These are phyloP conservation scores for Eretmochelys imbricata DNA, from an alignment of 2,113 vertebrate species.

Conservation along the genomic window DNA sequence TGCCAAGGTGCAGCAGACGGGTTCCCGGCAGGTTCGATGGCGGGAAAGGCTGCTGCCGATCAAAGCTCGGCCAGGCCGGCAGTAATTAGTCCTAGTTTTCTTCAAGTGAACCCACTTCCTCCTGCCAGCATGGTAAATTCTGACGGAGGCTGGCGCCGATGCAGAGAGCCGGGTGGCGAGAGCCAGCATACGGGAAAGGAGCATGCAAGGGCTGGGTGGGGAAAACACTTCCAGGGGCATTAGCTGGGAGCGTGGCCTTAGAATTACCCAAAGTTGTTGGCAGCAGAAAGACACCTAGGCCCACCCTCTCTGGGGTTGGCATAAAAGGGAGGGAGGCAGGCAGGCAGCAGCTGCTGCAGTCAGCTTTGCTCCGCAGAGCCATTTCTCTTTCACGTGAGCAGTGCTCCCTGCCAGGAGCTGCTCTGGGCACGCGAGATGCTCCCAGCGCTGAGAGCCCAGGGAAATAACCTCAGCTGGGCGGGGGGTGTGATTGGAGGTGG, in stretches of 20 bases:
- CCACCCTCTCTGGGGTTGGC: fast-evolving
- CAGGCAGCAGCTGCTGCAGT: background rate
- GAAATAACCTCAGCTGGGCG: fast-evolving
- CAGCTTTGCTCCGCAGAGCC: background rate
- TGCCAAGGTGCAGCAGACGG: background rate
- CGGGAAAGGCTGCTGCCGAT: background rate
- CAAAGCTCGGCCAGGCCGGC: background rate
- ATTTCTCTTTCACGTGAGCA: fast-evolving
- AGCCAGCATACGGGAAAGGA: background rate
- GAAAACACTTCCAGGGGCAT: fast-evolving
- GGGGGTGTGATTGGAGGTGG: fast-evolving
- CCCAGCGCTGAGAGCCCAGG: no score
- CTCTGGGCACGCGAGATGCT: background rate
- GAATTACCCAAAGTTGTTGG: no score
- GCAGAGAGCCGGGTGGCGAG: background rate
- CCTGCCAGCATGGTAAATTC: background rate
- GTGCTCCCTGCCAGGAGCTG: background rate
- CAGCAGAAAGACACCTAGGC: fast-evolving
- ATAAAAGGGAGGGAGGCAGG: fast-evolving
- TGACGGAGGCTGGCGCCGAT: background rate
- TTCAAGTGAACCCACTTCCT: background rate
- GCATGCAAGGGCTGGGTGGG: background rate
- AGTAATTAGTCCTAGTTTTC: background rate
- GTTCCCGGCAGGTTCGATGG: background rate
- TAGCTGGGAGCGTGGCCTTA: background rate